Conservation (phyloP, 92 coral and sea anemone genomes). For the Actinernus sp. region DNA sequence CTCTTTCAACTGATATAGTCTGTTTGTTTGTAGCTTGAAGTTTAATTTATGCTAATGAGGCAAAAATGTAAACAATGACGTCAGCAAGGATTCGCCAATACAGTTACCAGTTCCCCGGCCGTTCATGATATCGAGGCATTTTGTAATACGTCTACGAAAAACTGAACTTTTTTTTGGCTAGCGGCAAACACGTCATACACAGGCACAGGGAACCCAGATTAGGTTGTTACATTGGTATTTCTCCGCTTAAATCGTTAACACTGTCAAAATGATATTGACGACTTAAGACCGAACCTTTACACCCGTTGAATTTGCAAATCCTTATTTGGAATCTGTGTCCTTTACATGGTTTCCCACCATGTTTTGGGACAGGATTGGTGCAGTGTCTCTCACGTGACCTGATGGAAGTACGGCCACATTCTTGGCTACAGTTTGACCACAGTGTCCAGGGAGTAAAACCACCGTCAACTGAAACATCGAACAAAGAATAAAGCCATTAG, state of each 20-base stretch:
- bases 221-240: background rate
- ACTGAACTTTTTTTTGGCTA: too few species aligned
- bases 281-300: slow-evolving; percentile 41
- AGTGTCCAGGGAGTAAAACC: slow-evolving; percentile 71
- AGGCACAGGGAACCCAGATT: too few species aligned
- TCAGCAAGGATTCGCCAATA: too few species aligned
- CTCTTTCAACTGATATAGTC: too few species aligned
- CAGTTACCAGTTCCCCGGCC: too few species aligned
- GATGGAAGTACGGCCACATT: slow-evolving; percentile 66
- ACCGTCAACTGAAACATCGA: slow-evolving; percentile 51
- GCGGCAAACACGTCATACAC: too few species aligned
- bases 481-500: too few species aligned
- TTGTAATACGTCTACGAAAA: too few species aligned
- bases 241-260: background rate
- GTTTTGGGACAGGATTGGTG: slow-evolving; percentile 59
- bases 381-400: slow-evolving; percentile 83
- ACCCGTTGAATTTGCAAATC: slow-evolving; percentile 51
- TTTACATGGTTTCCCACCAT: slow-evolving; percentile 68
- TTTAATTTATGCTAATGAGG: too few species aligned
- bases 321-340: slow-evolving; percentile 67
- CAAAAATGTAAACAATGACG: too few species aligned
- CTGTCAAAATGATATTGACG: background rate
- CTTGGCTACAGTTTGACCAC: slow-evolving; percentile 73
- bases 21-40: too few species aligned
- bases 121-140: too few species aligned